Evolutionary conservation across 2,888 invertebrate species (phyloP), one percentile per base, ranked within the genome.

Genomic region (Apoda limacodes): DNA sequence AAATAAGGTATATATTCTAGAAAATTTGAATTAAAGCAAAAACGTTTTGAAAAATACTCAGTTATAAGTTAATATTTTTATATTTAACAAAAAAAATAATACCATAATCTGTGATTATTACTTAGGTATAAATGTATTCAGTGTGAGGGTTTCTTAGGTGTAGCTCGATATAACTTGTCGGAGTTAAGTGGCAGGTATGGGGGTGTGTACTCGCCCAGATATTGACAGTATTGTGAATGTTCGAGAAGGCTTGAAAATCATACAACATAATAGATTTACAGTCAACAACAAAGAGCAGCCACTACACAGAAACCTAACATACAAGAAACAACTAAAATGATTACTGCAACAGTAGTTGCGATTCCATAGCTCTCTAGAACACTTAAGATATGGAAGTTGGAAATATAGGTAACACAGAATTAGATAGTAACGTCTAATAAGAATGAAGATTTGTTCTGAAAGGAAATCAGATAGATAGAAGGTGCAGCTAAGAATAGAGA

Each of bases 261-360:
- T 72, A 78, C 70, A 80, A 78, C 75, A 75, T 70, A 76, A 78
- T 71, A 72, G 67, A 70, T 56, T 60, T 65, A 80, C 80, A 80
- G 63, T 72, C 70, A 70, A 80, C 80, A 82, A 82, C 81, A 81
- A 72, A 75, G 68, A 81, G 68, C 82, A 82, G 82, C 80, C 80
- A 81, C 81, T 82, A 82, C 76, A 78, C 78, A 81, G 72, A 78
- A 62, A 75, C 69, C 60, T 55, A 64, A 70, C 70, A 62, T 65
- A 61, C 54, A 46, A 52, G 46, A 67, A 54, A 59, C 50, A 75
- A 75, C 71, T 74, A 75, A 74, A 59, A 63, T 60, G 60, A 67
- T 63, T 61, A 60, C 50, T 50, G 46, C 48, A 42, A 42, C 39
- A 50, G n/a, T n/a, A n/a, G n/a, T n/a, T n/a, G n/a, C n/a, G n/a